Evolutionary conservation across 2,113 vertebrate genomes (phyloP).

Genomic region (Psammodynastes pulverulentus): DNA sequence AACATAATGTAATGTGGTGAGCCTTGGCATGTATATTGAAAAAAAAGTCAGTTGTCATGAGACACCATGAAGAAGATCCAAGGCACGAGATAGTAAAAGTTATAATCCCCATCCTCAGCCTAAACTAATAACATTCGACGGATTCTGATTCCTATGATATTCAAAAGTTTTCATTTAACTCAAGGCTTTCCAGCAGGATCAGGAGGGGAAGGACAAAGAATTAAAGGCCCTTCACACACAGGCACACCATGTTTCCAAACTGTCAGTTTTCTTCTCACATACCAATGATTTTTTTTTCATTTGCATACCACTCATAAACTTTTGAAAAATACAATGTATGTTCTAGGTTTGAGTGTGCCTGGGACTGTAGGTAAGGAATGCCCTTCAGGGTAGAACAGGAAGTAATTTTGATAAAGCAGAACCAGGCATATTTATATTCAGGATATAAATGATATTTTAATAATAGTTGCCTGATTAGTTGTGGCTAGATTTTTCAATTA

Average conservation of each 20-base stretch:
- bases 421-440: background rate
- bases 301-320: background rate
- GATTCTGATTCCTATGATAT: background rate
- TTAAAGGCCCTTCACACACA: background rate
- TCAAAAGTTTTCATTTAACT: background rate
- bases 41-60: background rate
- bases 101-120: background rate
- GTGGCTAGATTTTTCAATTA: background rate
- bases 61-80: background rate
- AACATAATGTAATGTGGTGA: background rate
- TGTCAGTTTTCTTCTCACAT: background rate
- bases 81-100: background rate
- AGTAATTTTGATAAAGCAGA: background rate
- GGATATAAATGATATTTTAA: background rate
- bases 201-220: background rate
- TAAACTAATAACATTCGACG: background rate
- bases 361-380: background rate
- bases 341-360: background rate
- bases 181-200: background rate
- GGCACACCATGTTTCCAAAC: background rate
- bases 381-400: background rate
- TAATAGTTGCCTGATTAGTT: background rate
- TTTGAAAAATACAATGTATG: background rate
- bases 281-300: background rate
- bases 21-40: background rate